A percentile compares a stretch with the other conserved stretches of the same genome.
Evolutionary conservation across 2,113 vertebrate genomes (phyloP).

Genomic region (Ophiodon elongatus): DNA sequence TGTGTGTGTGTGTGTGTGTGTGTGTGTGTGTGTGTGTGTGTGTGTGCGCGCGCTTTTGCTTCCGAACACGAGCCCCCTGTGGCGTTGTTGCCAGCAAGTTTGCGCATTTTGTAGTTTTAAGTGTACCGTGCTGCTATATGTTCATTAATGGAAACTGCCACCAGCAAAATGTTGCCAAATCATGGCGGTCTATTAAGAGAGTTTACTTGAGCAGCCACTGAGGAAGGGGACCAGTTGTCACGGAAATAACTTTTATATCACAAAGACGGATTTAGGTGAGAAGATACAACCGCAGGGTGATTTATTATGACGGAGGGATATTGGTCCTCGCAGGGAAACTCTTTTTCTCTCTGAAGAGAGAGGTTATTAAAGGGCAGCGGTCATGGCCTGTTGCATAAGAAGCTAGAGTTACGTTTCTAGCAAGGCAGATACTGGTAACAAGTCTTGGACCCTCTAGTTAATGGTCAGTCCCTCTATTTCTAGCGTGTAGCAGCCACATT

Average conservation of each 20-base stretch:
- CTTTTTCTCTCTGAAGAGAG: background rate
- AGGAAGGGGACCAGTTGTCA: conserved; percentile 2
- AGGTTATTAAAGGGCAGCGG: conserved; percentile 9
- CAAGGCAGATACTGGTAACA: background rate
- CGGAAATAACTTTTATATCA: background rate
- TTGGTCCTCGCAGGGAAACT: background rate
- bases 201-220: background rate
- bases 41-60: background rate
- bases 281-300: background rate
- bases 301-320: conserved; percentile 4
- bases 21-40: background rate
- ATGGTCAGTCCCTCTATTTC: background rate
- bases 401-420: background rate
- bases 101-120: conserved; percentile 41
- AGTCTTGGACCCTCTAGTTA: background rate
- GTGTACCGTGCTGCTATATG: conserved; percentile 21
- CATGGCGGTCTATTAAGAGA: background rate
- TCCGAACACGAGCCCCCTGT: conserved; percentile 17
- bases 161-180: conserved; percentile 25
- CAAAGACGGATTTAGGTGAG: background rate
- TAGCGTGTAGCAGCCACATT: background rate
- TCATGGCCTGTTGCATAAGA: background rate
- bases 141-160: conserved; percentile 34
- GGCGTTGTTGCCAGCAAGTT: conserved; percentile 40
- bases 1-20: too few relatives aligned